Evolutionary conservation across 2,113 vertebrate genomes (phyloP).

Genomic region (Ploceus nigricollis): DNA sequence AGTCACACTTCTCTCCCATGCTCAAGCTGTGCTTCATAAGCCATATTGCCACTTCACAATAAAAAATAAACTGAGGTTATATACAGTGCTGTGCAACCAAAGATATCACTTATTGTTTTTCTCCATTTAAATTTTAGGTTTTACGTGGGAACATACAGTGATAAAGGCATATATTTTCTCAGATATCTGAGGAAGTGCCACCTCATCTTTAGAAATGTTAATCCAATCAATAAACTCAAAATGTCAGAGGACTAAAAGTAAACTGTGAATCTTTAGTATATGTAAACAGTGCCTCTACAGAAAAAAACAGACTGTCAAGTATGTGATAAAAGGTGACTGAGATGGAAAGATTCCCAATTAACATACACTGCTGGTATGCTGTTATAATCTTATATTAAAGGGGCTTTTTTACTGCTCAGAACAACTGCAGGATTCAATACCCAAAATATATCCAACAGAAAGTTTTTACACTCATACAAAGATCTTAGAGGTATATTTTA

Average conservation of each 20-base stretch:
- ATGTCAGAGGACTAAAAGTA: neutral
- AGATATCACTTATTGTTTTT: neutral
- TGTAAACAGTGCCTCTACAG: neutral
- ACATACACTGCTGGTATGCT: neutral
- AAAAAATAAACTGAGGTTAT: neutral
- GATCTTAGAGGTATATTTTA: neutral
- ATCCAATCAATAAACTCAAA: neutral
- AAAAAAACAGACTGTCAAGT: too few species aligned
- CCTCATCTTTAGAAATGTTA: neutral
- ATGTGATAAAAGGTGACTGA: neutral
- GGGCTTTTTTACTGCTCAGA: neutral
- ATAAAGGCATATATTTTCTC: neutral
- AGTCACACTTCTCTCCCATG: neutral
- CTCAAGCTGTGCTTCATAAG: constrained; percentile 19
- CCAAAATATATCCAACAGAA: neutral
- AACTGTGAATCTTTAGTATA: neutral
- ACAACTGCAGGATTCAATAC: neutral
- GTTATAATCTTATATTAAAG: neutral
- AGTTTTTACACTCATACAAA: neutral
- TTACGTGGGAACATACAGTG: neutral
- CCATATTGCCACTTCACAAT: neutral
- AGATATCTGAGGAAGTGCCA: neutral
- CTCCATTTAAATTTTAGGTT: neutral
- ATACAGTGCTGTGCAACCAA: neutral
- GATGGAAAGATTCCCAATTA: neutral